Conservation (phyloP, 2,797 vertebrate species). For the Dendrocincla fuliginosa region DNA sequence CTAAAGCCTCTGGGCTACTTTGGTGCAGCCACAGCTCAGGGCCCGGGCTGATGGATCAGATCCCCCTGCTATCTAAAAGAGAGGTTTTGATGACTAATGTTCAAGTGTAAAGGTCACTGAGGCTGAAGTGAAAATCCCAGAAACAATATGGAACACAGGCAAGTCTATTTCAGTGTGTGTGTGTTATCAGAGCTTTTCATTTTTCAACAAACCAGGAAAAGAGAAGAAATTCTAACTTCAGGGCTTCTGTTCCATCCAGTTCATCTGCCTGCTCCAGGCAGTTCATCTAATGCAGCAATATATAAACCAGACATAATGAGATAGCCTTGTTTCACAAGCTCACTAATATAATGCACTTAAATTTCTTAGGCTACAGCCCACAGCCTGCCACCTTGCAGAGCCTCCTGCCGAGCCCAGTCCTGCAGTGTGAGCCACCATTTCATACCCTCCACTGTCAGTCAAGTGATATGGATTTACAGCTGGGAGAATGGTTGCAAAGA, state of each 20-base stretch:
- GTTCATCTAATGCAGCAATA: background rate
- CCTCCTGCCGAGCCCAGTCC: background rate
- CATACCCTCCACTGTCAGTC: background rate
- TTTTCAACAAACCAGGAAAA: background rate
- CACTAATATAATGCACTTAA: background rate
- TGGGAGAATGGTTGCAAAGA: background rate
- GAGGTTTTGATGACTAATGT: background rate
- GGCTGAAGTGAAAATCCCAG: background rate
- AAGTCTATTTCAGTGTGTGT: background rate
- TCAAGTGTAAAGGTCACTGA: background rate
- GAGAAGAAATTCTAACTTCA: background rate
- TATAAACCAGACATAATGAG: background rate
- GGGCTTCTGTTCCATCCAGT: background rate
- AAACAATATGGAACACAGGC: background rate
- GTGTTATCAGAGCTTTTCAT: background rate
- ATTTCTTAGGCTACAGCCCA: background rate
- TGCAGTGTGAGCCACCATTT: background rate
- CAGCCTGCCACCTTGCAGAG: background rate
- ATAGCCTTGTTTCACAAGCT: background rate
- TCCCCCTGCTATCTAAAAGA: background rate
- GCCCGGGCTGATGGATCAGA: background rate
- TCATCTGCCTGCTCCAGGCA: background rate
- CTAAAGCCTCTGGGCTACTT: background rate
- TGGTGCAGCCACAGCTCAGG: background rate
- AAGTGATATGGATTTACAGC: background rate